Evolutionary conservation across 2,113 vertebrate genomes (phyloP), one percentile per base, ranked within the genome.

Genomic region (Macrotus californicus): DNA sequence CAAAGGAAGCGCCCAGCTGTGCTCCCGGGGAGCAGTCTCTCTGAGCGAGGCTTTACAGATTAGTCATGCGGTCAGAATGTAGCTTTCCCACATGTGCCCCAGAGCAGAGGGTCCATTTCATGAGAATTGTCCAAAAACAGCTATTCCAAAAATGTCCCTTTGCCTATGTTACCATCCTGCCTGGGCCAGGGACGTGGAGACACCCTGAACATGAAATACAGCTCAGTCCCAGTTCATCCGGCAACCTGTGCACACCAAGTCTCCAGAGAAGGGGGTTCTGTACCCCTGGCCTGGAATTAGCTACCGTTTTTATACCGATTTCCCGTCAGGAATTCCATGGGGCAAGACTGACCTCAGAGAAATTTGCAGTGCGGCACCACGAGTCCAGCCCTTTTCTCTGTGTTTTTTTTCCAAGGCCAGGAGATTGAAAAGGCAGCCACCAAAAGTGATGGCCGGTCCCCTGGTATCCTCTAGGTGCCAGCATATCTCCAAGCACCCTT

Each of bases 111-210:
- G 36, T 96, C 56, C 91, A 70, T 96, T 96, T 96, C 64, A 93
- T 93, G 95, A 97, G 48, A 59, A 82, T 52, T 89, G 95, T 97
- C 97, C 87, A 93, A 67, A 94, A 97, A 50, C 34, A 98, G 75
- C 91, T 97, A 93, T 97, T 97, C 54, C 95, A 96, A 97, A 98
- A 98, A 97, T 95, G 91, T 96, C 5, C 19, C 82, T 93, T 93
- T 98, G 96, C 9, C 3, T 91, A 92, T 92, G 36, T 96, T 95
- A 96, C 97, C 96, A 97, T 85, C 93, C 89, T 87, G 95, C 85
- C 96, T 46, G 89, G 94, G 92, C 96, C 56, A 50, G 84, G 46
- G 93, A 79, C 94, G 97, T 97, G 93, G 87, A 73, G 93, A 97
- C 97, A 94, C 24, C 14, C 73, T 88, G 92, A 94, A 98, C 98